Evolutionary conservation across 2,113 vertebrate species (phyloP), one percentile per base, ranked within the genome.

Genomic region (Hemiscyllium ocellatum): DNA sequence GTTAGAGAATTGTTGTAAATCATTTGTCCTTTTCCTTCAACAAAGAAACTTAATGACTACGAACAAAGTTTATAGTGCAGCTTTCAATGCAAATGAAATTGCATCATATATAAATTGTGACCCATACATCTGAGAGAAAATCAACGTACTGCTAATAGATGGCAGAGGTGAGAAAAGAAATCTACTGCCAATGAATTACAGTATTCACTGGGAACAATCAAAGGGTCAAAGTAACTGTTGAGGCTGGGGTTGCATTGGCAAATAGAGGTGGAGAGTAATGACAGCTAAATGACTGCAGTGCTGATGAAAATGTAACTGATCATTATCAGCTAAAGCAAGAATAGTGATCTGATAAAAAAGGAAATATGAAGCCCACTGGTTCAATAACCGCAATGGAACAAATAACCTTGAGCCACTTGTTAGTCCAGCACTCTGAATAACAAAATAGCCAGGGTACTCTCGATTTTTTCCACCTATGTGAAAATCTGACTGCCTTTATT

Each of bases 301-400:
- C 69, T 95, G 94, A 95, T 95, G 69, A 95, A 95, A 95, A 61
- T 95, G 68, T 76, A 95, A 95, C 69, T 76, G 94, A 95, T 95
- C 69, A 76, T 72, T 95, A 95, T 95, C 94, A 72, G 72, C 22
- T 24, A 72, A 95, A 52, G 94, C 94, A 95, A 72, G 94, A 72
- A 95, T 37, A 95, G 42, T 72, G 94, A 95, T 95, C 94, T 70
- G 72, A 95, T 72, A 69, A 76, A 95, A 95, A 47, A 95, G 94
- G 69, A 95, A 95, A 95, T 95, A 95, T 95, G 94, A 95, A 70
- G 68, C 69, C 50, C 68, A 95, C 69, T 95, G 94, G 94, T 52
- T 76, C 94, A 95, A 95, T 95, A 95, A 95, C 94, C 94, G 13
- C 94, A 95, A 95, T 95, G 94, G 94, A 95, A 95, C 68, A 95